phyloP scores from a whole-genome alignment of 2,797 vertebrate species.

The Cetoscarus ocellatus region DNA sequence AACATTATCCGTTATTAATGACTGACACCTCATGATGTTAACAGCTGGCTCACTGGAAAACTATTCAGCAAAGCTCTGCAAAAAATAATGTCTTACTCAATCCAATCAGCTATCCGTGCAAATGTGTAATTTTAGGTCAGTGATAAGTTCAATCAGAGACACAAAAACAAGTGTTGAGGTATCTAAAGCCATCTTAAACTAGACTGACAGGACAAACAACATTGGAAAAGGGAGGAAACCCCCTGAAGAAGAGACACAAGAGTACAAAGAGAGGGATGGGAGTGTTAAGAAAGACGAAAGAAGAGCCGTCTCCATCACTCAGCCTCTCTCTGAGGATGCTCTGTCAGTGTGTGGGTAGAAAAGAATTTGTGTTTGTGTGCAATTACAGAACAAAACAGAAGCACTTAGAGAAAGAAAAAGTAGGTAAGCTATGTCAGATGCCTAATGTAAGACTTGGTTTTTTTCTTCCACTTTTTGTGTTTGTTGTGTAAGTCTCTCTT shows the following conservation, averaged over 20 bases:
- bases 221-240: slow-evolving; percentile 1
- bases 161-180: slow-evolving; percentile 10
- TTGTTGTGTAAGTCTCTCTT: slow-evolving; percentile 27
- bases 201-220: slow-evolving; percentile 51
- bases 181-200: slow-evolving; percentile 41
- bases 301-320: slow-evolving; percentile 42
- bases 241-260: slow-evolving; percentile 30
- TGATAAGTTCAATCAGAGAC: slow-evolving; percentile 9
- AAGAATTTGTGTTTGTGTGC: slow-evolving; percentile 22
- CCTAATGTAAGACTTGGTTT: slow-evolving; percentile 5
- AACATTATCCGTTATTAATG: slow-evolving; percentile 29
- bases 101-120: slow-evolving; percentile 37
- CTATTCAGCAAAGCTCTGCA: slow-evolving; percentile 30
- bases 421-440: slow-evolving; percentile 33
- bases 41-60: slow-evolving; percentile 34
- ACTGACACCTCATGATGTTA: slow-evolving; percentile 7
- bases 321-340: slow-evolving; percentile 35
- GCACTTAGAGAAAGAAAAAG: slow-evolving; percentile 9
- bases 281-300: slow-evolving; percentile 12
- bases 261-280: slow-evolving; percentile 4
- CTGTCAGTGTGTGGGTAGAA: slow-evolving; percentile 18
- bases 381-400: slow-evolving; percentile 19
- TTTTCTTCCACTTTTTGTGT: slow-evolving; percentile 8
- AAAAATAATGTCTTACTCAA: slow-evolving; percentile 45
- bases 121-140: slow-evolving; percentile 9